Evolutionary conservation across 2,113 vertebrate genomes (phyloP).

Genomic region (Zosterops hypoxanthus): DNA sequence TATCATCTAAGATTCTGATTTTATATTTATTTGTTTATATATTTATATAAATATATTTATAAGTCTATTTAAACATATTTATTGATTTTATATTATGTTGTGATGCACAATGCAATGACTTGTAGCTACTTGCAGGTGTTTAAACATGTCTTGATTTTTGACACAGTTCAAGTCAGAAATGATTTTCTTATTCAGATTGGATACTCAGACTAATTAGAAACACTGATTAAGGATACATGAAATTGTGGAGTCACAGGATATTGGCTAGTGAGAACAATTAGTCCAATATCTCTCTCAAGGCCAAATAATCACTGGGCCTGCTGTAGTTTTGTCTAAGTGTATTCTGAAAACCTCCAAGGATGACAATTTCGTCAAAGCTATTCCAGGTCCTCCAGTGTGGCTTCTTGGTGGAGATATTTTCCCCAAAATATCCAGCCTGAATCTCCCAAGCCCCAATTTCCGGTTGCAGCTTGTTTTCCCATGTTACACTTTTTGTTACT

Average conservation of each 20-base stretch:
- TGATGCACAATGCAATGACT: not conserved
- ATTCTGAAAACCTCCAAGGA: not conserved
- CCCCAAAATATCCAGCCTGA: not conserved
- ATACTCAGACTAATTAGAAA: not conserved
- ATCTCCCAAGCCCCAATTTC: not conserved
- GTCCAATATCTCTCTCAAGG: not conserved
- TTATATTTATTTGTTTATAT: not conserved
- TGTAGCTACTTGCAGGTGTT: not conserved
- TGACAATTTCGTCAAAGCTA: not conserved
- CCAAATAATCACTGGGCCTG: not conserved
- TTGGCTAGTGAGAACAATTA: not conserved
- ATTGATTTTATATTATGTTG: not conserved
- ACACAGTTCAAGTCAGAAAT: not conserved
- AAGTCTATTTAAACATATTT: not conserved
- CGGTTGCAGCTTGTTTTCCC: not conserved
- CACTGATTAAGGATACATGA: not conserved
- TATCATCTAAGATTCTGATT: not conserved
- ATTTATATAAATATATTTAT: not conserved
- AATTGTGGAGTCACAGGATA: not conserved
- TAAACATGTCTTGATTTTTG: not conserved
- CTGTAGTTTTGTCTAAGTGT: not conserved
- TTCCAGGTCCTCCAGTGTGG: not conserved
- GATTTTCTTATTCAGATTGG: not conserved
- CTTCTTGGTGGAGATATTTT: not conserved
- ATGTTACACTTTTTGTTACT: not conserved